A percentile compares a stretch with the other conserved stretches of the same genome.
These are phyloP conservation scores for Drosophila kuntzei DNA, from an alignment of 2,888 invertebrate genomes.

Conservation along the genomic window DNA sequence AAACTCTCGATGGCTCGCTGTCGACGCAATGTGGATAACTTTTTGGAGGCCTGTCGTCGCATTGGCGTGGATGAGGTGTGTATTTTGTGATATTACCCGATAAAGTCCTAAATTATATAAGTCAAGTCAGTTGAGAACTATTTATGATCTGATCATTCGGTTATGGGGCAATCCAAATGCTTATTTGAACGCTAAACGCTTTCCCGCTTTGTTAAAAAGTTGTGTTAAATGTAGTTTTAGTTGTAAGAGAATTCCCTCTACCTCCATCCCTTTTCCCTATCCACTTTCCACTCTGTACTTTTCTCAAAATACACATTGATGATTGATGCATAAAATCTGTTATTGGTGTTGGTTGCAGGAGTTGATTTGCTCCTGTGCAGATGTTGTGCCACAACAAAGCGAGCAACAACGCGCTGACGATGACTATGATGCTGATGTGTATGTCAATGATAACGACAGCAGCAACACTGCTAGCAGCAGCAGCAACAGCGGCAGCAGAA, in stretches of 20 bases:
- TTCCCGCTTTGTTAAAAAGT: constrained; percentile 33
- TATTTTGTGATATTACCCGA: constrained; percentile 20
- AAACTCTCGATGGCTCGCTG: constrained; percentile 98
- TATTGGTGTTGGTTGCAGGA: constrained; percentile 89
- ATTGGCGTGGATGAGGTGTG: constrained; percentile 98
- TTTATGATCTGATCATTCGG: constrained; percentile 27
- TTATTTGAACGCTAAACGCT: constrained; percentile 39
- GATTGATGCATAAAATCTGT: constrained; percentile 84
- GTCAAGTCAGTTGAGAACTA: constrained; percentile 22
- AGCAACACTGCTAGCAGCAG: constrained; percentile 42
- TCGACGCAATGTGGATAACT: constrained; percentile 97
- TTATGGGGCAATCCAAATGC: constrained; percentile 40
- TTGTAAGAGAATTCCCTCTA: constrained; percentile 45
- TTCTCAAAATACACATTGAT: constrained; percentile 38
- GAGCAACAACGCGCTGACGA: constrained; percentile 73
- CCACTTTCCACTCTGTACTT: constrained; percentile 26
- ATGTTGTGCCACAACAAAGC: constrained; percentile 86
- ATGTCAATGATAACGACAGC: constrained; percentile 62
- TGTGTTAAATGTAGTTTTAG: constrained; percentile 33
- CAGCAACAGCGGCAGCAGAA: constrained; percentile 36
- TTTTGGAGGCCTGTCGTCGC: constrained; percentile 96
- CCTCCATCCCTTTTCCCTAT: not conserved
- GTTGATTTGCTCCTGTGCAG: constrained; percentile 88
- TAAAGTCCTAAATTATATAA: constrained; percentile 19
- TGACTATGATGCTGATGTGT: constrained; percentile 79